phyloP scores from a whole-genome alignment of 2,888 invertebrate species.

The Flexamia atlantica region DNA sequence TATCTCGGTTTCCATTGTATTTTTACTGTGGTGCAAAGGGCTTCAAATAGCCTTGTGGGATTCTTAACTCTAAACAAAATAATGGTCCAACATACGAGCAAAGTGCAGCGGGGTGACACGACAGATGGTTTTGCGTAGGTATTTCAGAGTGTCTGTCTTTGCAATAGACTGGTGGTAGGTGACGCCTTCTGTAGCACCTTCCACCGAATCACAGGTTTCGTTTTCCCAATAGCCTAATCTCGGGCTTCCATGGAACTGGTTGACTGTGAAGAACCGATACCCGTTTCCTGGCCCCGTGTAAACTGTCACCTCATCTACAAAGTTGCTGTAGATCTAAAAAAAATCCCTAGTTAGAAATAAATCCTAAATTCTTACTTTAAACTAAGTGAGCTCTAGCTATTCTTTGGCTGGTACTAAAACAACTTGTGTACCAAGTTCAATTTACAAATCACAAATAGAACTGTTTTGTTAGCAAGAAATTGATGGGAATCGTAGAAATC shows the following conservation, averaged over 20 bases:
- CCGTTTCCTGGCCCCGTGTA: slow-evolving; percentile 80
- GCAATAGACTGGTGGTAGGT: slow-evolving; percentile 78
- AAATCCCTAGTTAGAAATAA: too few relatives aligned
- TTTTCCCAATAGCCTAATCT: slow-evolving; percentile 79
- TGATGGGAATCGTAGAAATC: too few relatives aligned
- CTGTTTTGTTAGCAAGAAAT: too few relatives aligned
- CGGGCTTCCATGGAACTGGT: slow-evolving; percentile 78
- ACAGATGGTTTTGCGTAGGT: slow-evolving; percentile 85
- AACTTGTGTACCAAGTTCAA: too few relatives aligned
- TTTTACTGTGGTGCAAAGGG: too few relatives aligned
- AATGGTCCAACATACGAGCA: slow-evolving; percentile 74
- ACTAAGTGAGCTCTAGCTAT: too few relatives aligned
- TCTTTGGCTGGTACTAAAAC: too few relatives aligned
- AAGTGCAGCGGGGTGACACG: slow-evolving; percentile 79
- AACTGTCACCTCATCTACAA: slow-evolving; percentile 80
- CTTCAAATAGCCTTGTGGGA: too few relatives aligned
- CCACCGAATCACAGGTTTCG: slow-evolving; percentile 79
- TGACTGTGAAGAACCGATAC: slow-evolving; percentile 80
- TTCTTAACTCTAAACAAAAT: too few relatives aligned
- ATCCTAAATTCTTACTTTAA: too few relatives aligned
- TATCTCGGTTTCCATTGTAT: too few relatives aligned
- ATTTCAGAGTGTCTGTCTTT: slow-evolving; percentile 78
- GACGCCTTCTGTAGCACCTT: slow-evolving; percentile 83
- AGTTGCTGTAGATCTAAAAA: slow-evolving; percentile 80
- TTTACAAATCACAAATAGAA: too few relatives aligned